Conservation (phyloP, 2,888 invertebrate genomes). For the Eupelmus urozonus region DNA sequence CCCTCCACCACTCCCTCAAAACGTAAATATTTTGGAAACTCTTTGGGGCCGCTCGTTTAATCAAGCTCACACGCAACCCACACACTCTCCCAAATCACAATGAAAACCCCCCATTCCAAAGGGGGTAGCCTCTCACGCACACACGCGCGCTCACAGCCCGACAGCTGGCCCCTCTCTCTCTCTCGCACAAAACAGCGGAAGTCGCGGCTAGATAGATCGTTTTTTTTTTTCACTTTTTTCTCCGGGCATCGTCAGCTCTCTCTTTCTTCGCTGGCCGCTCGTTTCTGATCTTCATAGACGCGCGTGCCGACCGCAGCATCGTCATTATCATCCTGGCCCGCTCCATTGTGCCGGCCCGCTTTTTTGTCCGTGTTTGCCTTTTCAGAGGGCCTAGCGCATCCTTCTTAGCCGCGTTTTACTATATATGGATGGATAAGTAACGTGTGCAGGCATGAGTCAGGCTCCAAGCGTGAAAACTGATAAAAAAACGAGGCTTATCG, state of each 20-base stretch:
- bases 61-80: no score
- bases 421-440: no score
- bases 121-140: no score
- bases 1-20: no score
- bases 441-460: no score
- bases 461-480: not conserved
- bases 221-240: slow-evolving; percentile 8
- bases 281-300: not conserved
- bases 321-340: slow-evolving; percentile 43
- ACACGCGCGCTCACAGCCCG: not conserved
- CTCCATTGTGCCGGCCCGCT: slow-evolving; percentile 4
- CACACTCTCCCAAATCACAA: no score
- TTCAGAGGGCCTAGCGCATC: no score
- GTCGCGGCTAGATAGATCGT: slow-evolving; percentile 24
- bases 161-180: slow-evolving; percentile 25
- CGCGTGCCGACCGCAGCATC: slow-evolving; percentile 22
- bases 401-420: no score
- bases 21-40: no score
- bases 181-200: slow-evolving; percentile 55
- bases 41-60: not conserved
- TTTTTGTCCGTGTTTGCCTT: no score
- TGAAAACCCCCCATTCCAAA: no score
- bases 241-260: slow-evolving; percentile 3
- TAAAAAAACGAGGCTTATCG: no score
- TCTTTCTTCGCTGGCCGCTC: not conserved